Base-by-base conservation (phyloP, 2,888 invertebrate genomes). In the Crioceris asparagi region DNA sequence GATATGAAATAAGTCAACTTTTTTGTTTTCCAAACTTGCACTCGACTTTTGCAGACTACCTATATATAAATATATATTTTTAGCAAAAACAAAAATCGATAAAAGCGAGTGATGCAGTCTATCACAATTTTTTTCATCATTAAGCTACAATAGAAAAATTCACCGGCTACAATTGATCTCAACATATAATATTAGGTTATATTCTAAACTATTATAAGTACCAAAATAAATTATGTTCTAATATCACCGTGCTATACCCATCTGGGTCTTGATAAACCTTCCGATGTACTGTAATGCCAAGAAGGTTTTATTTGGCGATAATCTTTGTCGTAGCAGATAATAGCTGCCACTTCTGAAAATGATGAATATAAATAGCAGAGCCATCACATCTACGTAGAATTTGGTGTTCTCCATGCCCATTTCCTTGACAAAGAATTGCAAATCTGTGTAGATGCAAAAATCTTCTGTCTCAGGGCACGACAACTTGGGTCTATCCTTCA, bases 371-470 rank as follows among this genome's bases (percentile, higher is more conserved):
- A 62, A 44, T 1, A 73, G 37, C n/a, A 88, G 62, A 3, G 77
- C 77, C 0, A 64, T 52, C 2, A 86, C 65, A 46, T 85, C 80
- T 14, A 75, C 54, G 74, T 81, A 75, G 54, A 78, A 81, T 2
- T 75, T 71, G 0, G 74, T 69, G 25, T 79, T 69, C 3, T 79
- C 74, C 76, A 85, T 82, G 2, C 83, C 81, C 71, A 85, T 77
- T 17, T 78, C 68, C 47, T 74, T 70, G 8, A 91, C 70, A 49
- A 94, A 76, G 55, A 82, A 78, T n/a, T 70, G 64, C 0, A 83
- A 76, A 51, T 79, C 75, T 30, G 74, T 77, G 54, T 80, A 86
- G 54, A 82, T 78, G 56, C 90, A 90, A 55, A 81, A 84, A 4
- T 74, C 65, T 41, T 79, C 78, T 1, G 71, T 64, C 0, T 72